These are phyloP conservation scores for Ornithorhynchus anatinus DNA, from an alignment of 2,113 vertebrate genomes.

Conservation along the genomic window DNA sequence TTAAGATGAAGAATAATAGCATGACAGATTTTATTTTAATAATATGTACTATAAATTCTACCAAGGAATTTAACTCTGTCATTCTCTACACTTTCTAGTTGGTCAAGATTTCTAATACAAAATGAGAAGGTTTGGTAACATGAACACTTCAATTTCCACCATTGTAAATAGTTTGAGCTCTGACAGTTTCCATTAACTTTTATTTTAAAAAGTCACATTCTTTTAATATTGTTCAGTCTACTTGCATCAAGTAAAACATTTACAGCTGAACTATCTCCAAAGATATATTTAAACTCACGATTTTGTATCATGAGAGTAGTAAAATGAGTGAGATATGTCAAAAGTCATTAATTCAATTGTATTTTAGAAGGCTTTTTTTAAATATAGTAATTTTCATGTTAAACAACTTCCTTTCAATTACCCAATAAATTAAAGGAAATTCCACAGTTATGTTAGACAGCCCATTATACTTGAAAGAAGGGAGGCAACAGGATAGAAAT, in stretches of 20 bases:
- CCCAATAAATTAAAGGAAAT: slow-evolving; percentile 55
- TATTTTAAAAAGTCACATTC: background rate
- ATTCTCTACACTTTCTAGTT: background rate
- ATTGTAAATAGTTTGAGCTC: background rate
- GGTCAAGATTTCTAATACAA: background rate
- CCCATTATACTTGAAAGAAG: slow-evolving; percentile 24
- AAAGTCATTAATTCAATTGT: slow-evolving; percentile 2
- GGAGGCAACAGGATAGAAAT: slow-evolving; percentile 52
- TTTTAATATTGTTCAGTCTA: background rate
- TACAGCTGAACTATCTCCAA: background rate
- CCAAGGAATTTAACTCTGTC: background rate
- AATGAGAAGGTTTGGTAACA: background rate
- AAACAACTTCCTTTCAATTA: slow-evolving; percentile 45
- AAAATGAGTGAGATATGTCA: background rate
- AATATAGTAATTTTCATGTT: slow-evolving; percentile 45
- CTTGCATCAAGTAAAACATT: slow-evolving; percentile 3
- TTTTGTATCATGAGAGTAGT: background rate
- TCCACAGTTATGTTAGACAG: slow-evolving; percentile 19
- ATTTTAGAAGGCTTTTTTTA: slow-evolving; percentile 47
- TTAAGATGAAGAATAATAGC: background rate
- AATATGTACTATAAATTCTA: background rate
- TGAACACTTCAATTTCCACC: background rate
- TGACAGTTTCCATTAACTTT: background rate
- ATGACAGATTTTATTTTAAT: background rate
- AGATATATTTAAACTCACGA: background rate